Conservation (phyloP, 2,888 invertebrate species). For the Minunthozetes semirufus region DNA sequence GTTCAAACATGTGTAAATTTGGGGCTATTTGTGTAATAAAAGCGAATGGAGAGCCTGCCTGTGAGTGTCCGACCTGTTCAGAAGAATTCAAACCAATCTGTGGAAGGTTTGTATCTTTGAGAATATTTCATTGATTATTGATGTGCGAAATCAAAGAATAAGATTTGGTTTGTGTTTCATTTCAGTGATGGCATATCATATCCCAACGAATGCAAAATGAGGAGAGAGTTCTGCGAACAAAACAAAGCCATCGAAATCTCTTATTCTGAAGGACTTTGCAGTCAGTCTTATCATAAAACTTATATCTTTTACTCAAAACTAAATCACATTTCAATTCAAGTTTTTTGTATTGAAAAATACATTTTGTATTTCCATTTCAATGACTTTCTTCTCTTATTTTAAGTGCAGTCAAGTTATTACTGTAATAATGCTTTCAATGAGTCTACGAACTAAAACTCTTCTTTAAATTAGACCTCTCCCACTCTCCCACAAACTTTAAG, state of each 20-base stretch:
- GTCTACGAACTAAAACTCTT: too few species aligned
- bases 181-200: conserved; percentile 44
- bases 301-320: background rate
- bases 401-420: too few species aligned
- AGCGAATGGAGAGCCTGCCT: conserved; percentile 60
- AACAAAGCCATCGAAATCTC: conserved; percentile 65
- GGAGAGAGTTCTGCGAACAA: conserved; percentile 69
- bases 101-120: conserved; percentile 50
- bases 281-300: conserved; percentile 56
- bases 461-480: too few species aligned
- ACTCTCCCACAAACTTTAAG: too few species aligned
- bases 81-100: conserved; percentile 78
- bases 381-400: background rate
- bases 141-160: background rate
- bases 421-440: too few species aligned
- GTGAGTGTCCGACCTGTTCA: conserved; percentile 76
- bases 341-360: too few species aligned
- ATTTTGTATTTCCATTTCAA: background rate
- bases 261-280: conserved; percentile 70
- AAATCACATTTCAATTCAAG: too few species aligned
- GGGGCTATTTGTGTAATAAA: conserved; percentile 67
- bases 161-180: background rate
- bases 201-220: conserved; percentile 73
- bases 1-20: conserved; percentile 58
- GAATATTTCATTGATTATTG: background rate